Conservation (phyloP, 2,797 vertebrate species). For the Cacajao melanocephalus region DNA sequence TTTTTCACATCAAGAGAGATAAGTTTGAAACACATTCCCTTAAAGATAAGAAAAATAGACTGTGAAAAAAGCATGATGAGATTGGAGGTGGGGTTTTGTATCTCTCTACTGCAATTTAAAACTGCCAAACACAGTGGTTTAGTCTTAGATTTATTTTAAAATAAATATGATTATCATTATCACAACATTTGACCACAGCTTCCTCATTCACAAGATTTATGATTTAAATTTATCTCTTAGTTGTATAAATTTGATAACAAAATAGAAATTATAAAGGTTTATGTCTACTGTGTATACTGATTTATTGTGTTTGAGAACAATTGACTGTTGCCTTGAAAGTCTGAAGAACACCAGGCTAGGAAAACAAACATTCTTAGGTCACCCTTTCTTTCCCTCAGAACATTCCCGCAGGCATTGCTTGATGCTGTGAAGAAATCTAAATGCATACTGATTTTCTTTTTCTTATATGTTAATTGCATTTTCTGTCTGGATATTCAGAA, state of each 20-base stretch:
- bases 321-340: neutral
- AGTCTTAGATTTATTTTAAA: neutral
- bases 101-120: neutral
- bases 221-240: neutral
- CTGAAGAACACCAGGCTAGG: neutral
- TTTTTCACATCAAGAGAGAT: neutral
- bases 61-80: neutral
- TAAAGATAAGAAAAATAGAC: neutral
- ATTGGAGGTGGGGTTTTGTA: neutral
- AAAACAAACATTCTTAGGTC: neutral
- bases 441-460: neutral
- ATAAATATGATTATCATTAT: neutral
- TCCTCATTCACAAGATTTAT: neutral
- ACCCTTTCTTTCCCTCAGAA: neutral
- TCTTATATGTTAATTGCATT: neutral
- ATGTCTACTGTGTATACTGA: neutral
- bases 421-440: neutral
- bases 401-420: neutral
- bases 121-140: neutral
- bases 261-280: neutral
- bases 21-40: neutral
- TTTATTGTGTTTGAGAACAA: neutral
- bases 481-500: neutral
- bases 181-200: neutral
- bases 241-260: neutral